Evolutionary conservation across 2,888 invertebrate species (phyloP).

Genomic region (Colletes collaris): DNA sequence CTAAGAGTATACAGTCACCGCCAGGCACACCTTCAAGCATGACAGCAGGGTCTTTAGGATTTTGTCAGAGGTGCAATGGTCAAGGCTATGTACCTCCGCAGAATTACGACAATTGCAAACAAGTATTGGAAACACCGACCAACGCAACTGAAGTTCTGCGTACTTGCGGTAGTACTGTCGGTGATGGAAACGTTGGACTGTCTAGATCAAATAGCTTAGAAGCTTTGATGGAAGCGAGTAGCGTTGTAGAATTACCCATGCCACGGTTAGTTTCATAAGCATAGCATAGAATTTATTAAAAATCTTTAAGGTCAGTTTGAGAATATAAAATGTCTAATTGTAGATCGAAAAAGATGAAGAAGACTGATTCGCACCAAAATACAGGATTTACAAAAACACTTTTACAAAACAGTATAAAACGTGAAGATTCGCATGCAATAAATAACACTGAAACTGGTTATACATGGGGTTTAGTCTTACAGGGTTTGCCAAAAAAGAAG

Average conservation of each 20-base stretch:
- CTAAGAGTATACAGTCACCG: conserved; percentile 76
- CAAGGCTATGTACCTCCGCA: conserved; percentile 65
- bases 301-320: not conserved
- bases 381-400: conserved; percentile 77
- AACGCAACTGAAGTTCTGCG: conserved; percentile 89
- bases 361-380: conserved; percentile 62
- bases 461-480: conserved; percentile 87
- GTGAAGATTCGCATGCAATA: conserved; percentile 18
- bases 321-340: conserved; percentile 25
- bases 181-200: conserved; percentile 63
- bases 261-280: conserved; percentile 82
- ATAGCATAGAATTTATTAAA: not conserved
- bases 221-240: conserved; percentile 78
- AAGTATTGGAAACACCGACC: conserved; percentile 88
- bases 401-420: conserved; percentile 59
- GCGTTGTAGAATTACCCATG: conserved; percentile 86
- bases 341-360: conserved; percentile 72
- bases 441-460: conserved; percentile 66
- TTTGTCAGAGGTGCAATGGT: conserved; percentile 76
- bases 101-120: conserved; percentile 70
- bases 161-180: conserved; percentile 71
- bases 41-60: conserved; percentile 61
- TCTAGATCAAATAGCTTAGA: conserved; percentile 77
- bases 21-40: conserved; percentile 58
- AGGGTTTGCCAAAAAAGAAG: conserved; percentile 83